Evolutionary conservation across 2,113 vertebrate genomes (phyloP).

Genomic region (Hiodon tergisus): DNA sequence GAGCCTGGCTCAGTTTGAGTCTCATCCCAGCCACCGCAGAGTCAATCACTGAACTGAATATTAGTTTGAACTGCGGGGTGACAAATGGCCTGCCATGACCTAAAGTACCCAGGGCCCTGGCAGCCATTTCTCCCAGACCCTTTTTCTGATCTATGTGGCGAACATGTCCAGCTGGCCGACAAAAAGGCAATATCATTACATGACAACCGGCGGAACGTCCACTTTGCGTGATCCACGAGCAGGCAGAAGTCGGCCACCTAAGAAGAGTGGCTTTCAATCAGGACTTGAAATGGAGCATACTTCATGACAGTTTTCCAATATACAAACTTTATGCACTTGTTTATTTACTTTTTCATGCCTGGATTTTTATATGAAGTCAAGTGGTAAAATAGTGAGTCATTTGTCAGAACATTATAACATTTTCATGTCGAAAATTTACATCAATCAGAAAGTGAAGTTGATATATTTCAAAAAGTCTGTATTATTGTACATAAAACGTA

Average conservation of each 20-base stretch:
- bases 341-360: slow-evolving; percentile 12
- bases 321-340: slow-evolving; percentile 49
- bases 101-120: slow-evolving; percentile 1
- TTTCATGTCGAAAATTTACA: no score
- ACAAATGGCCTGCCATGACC: slow-evolving; percentile 27
- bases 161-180: slow-evolving; percentile 30
- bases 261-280: slow-evolving; percentile 63
- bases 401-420: no score
- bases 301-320: slow-evolving; percentile 62
- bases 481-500: no score
- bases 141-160: slow-evolving; percentile 31
- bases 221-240: slow-evolving; percentile 57
- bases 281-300: slow-evolving; percentile 36
- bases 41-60: neutral
- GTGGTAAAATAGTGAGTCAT: no score
- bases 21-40: neutral
- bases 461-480: no score
- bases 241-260: slow-evolving; percentile 33
- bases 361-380: neutral
- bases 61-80: slow-evolving; percentile 15
- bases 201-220: slow-evolving; percentile 63
- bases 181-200: slow-evolving; percentile 61
- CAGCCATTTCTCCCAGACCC: slow-evolving; percentile 3
- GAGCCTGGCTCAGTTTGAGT: no score
- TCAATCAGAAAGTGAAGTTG: no score